Conservation (phyloP, 1,140 invertebrate genomes). For the Drosophila kikkawai region DNA sequence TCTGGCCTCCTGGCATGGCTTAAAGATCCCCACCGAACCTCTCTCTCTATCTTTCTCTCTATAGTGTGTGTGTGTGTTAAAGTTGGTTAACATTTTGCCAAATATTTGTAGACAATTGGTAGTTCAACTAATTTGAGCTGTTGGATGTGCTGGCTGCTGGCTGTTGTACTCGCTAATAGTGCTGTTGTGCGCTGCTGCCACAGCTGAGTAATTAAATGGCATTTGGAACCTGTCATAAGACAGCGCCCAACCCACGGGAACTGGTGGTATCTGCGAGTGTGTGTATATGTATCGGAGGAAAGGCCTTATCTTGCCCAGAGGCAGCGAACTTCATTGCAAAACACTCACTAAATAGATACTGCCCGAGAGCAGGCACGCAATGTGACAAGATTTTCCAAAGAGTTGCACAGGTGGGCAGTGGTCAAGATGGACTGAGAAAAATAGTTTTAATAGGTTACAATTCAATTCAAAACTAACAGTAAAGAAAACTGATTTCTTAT, state of each 20-base stretch:
- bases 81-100: slow-evolving; percentile 71
- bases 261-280: slow-evolving; percentile 17
- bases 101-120: slow-evolving; percentile 84
- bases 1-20: slow-evolving; percentile 5
- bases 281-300: neutral
- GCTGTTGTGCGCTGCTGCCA: slow-evolving; percentile 33
- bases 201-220: slow-evolving; percentile 78
- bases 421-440: slow-evolving; percentile 14
- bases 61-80: neutral
- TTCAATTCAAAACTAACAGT: no score
- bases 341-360: slow-evolving; percentile 46
- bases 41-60: neutral
- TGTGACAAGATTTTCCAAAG: slow-evolving; percentile 65
- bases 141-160: slow-evolving; percentile 31
- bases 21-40: slow-evolving; percentile 4
- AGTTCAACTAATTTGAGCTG: slow-evolving; percentile 78
- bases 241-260: slow-evolving; percentile 53
- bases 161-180: slow-evolving; percentile 20
- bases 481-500: no score
- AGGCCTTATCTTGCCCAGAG: slow-evolving; percentile 76
- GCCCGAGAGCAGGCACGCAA: slow-evolving; percentile 54
- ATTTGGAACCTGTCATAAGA: slow-evolving; percentile 57
- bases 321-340: slow-evolving; percentile 83
- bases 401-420: slow-evolving; percentile 35
- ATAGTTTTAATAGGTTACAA: neutral